Evolutionary conservation across 2,113 vertebrate genomes (phyloP).

Genomic region (Eurystomus gularis): DNA sequence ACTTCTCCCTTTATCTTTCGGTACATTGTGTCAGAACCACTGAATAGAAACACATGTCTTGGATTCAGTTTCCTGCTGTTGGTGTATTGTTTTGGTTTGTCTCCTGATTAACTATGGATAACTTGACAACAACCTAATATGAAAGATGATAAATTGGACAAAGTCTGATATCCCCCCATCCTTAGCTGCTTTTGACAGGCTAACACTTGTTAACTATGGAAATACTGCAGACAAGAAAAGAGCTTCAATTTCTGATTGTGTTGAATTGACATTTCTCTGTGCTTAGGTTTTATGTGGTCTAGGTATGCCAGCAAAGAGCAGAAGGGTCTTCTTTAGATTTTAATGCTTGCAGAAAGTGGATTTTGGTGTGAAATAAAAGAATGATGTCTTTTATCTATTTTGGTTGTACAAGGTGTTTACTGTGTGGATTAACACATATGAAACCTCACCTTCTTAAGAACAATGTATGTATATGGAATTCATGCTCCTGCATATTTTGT

Average conservation of each 20-base stretch:
- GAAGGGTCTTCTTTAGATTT: background rate
- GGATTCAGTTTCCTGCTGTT: conserved; percentile 66
- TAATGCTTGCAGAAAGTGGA: background rate
- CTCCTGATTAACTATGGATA: conserved; percentile 53
- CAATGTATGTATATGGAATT: background rate
- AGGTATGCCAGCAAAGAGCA: background rate
- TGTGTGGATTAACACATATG: background rate
- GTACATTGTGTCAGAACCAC: conserved; percentile 48
- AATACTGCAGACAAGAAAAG: background rate
- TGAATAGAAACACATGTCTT: conserved; percentile 26
- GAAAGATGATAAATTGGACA: conserved; percentile 45
- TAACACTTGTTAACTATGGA: conserved; percentile 5
- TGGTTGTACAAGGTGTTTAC: background rate
- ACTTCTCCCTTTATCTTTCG: conserved; percentile 37
- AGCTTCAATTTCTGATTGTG: background rate
- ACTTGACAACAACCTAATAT: conserved; percentile 41
- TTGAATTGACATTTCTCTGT: background rate
- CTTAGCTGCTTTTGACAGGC: background rate
- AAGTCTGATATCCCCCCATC: background rate
- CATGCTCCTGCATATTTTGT: background rate
- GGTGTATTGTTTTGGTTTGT: conserved; percentile 57
- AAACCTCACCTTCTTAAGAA: background rate
- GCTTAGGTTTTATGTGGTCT: background rate
- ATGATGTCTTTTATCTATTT: background rate
- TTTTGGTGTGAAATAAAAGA: background rate